Evolutionary conservation across 2,888 invertebrate species (phyloP), one percentile per base, ranked within the genome.

Genomic region (Noctua comes): DNA sequence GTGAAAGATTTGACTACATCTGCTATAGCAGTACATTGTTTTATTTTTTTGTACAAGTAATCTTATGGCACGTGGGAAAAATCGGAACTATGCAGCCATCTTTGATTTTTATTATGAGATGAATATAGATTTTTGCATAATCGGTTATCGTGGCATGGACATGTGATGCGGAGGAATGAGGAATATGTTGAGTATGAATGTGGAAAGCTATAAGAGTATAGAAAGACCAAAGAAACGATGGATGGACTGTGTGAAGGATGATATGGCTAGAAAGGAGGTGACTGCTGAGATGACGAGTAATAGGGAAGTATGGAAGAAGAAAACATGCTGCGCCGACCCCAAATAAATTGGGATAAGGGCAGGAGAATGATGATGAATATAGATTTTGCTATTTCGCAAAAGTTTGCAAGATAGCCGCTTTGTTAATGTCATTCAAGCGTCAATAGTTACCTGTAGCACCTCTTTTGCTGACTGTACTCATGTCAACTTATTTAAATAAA

Each of bases 401-500:
- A 31, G 31, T 21, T 62, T 21, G 43, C 11, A 43, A 43, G 16
- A 16, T 27, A 13, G 27, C 6, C 16, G 59, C 59, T 27, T 59
- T 27, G 1, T 24, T 24, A 64, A 40, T 40, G 24, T 36, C 1
- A 65, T 11, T 40, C 6, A 24, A 65, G 11, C 24, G 36, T 36
- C 10, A 21, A 36, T 24, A 40, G 36, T 65, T 10, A 21, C 8
- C 21, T 31, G 62, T 64, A 31, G 62, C 36, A 64, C 21, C 4
- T 79, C 2, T 70, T 57, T 59, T 72, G 43, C 24, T 24, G 36
- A 27, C 43, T 4, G 73, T 64, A 64, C 64, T 16, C 21, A 40
- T 68, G 24, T 69, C 40, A 59, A 27, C 4, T 64, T 43, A 80
- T 64, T 54, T 73, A 40, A 54, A 11, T 74, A 51, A 24, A 82